Evolutionary conservation across 2,888 invertebrate species (phyloP), one percentile per base, ranked within the genome.

Genomic region (Lobophora halterata): DNA sequence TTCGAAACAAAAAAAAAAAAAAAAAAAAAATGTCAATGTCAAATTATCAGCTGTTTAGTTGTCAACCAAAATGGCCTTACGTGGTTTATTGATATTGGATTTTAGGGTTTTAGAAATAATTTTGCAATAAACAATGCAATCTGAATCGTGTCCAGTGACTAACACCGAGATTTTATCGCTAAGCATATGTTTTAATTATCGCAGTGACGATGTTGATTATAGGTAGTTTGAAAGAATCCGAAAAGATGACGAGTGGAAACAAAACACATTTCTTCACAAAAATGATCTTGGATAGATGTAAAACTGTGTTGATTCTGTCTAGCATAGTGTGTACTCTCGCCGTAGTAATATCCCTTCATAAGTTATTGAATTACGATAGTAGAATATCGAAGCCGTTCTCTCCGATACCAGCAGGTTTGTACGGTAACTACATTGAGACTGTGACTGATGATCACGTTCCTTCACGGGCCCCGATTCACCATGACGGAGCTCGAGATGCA

Each of bases 231-330:
- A 58, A 55, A 14, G 61, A 72, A 55, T 47, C 64, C 24, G 70
- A 76, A 66, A 74, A 61, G 36, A 86, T 83, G 83, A 73, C 77
- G 70, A 72, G 67, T 48, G 59, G 60, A 52, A 59, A 50, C 26
- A 69, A 67, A 48, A 62, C 53, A 41, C 63, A 69, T 58, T 64
- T 76, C 32, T 62, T 70, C 33, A 55, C 77, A 11, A 85, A 80
- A 76, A 81, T 83, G 79, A 67, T 82, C 36, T 38, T 76, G 48
- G 85, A 82, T 57, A 70, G 68, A 49, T 87, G 79, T 71, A 86
- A 78, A 78, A 74, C 83, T 19, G 71, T 83, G 58, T 37, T 86
- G 38, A 65, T 86, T 63, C 60, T 83, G 17, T 83, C 87, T n/a
- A 83, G 80, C 61, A 55, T 80, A 5, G 75, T 86, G 51, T 81